phyloP scores from a whole-genome alignment of 2,888 invertebrate genomes.

The Diaprepes abbreviatus region DNA sequence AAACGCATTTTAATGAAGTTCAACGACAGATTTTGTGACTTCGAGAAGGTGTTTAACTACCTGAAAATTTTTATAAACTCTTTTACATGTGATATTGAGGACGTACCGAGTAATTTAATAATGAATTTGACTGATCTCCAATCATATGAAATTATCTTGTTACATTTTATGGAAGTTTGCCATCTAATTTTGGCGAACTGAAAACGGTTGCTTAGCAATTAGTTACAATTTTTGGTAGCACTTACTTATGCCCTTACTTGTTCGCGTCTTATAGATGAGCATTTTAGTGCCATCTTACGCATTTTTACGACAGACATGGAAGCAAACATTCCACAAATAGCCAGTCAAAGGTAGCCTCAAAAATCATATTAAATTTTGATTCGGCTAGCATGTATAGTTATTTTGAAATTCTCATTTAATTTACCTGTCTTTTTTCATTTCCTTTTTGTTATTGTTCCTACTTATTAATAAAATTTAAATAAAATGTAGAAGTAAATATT shows the following conservation, averaged over 20 bases:
- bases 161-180: neutral
- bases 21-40: neutral
- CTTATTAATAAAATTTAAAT: too few relatives aligned
- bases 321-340: neutral
- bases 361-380: neutral
- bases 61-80: neutral
- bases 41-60: neutral
- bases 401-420: too few relatives aligned
- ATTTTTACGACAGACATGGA: neutral
- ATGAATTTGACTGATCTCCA: neutral
- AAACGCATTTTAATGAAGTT: neutral
- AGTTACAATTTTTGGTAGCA: neutral
- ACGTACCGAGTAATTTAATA: neutral
- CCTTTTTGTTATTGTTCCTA: too few relatives aligned
- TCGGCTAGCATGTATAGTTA: too few relatives aligned
- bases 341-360: neutral
- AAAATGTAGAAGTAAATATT: too few relatives aligned
- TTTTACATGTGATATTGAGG: neutral
- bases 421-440: too few relatives aligned
- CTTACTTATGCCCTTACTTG: slow-evolving; percentile 5
- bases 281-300: neutral
- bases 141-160: neutral
- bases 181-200: neutral
- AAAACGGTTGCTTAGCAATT: slow-evolving; percentile 1
- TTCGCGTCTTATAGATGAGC: slow-evolving; percentile 23